Evolutionary conservation across 2,888 invertebrate species (phyloP).

Genomic region (Lasioglossum lativentre): DNA sequence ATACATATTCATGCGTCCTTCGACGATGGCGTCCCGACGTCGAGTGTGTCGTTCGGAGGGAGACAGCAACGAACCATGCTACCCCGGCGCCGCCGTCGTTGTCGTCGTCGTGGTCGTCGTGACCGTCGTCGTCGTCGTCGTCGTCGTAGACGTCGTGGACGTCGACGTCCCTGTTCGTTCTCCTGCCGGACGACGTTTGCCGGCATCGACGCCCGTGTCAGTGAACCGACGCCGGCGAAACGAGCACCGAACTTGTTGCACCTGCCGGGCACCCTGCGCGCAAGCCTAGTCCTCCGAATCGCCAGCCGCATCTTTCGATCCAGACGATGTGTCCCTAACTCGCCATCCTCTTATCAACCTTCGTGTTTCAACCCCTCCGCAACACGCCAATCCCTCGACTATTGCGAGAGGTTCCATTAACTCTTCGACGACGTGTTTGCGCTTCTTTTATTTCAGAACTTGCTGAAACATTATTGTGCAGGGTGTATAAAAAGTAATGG

Average conservation of each 20-base stretch:
- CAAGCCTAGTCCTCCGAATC: constrained; percentile 30
- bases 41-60: constrained; percentile 80
- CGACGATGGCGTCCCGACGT: constrained; percentile 83
- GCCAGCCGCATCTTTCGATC: constrained; percentile 6
- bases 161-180: constrained; percentile 47
- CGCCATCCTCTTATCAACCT: background rate
- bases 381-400: background rate
- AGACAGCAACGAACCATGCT: constrained; percentile 63
- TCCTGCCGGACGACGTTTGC: constrained; percentile 49
- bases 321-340: background rate
- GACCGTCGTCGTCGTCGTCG: constrained; percentile 43
- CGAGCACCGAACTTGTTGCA: constrained; percentile 78
- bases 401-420: background rate
- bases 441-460: background rate
- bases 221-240: constrained; percentile 77
- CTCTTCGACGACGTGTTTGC: background rate
- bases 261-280: constrained; percentile 32
- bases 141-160: constrained; percentile 67
- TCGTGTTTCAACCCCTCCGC: background rate
- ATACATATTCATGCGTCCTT: constrained; percentile 81
- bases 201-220: constrained; percentile 78
- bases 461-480: no score
- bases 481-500: no score
- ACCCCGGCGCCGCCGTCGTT: constrained; percentile 60
- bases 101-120: constrained; percentile 70